Evolutionary conservation across 2,113 vertebrate species (phyloP), one percentile per base, ranked within the genome.

Genomic region (Ciconia boyciana): DNA sequence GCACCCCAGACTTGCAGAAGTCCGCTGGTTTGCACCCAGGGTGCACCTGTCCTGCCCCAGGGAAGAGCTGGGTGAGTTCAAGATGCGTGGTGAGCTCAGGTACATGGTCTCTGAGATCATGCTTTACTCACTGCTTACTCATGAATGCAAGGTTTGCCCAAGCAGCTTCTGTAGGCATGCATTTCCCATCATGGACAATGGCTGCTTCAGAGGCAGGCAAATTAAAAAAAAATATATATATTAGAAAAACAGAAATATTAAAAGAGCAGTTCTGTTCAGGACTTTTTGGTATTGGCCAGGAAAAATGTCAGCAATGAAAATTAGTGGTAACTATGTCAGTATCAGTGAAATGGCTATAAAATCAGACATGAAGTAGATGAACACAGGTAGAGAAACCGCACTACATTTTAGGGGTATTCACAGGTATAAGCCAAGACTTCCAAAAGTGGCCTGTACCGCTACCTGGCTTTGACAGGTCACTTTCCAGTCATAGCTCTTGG

Each of bases 41-140:
- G 1, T 83, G 76, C 68, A 43, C 71, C 84, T 55, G 1, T 81
- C 85, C 82, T 1, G 14, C 91, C 91, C 46, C 57, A 5, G 64
- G 83, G 60, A 41, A 93, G 54, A 77, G 48, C n/a, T 13, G 29
- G n/a, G 11, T 39, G 75, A 88, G 87, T 29, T 55, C 0, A 1
- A 54, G 75, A 4, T 55, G 68, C 2, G 7, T 32, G 76, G 71
- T n/a, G 76, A 90, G 36, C 44, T 62, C 0, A 1, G 36, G 10
- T 39, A 26, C 8, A 0, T 48, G 52, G 70, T 71, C 70, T 60
- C 94, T 69, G 83, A 92, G 29, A 39, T 39, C 39, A 39, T 39
- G 39, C 21, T 90, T 92, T 93, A 85, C 90, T 97, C 95, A 94
- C 49, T 12, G 58, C 44, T 96, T 94, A 88, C 75, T 97, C 96